A percentile compares a stretch with the other conserved stretches of the same genome.
These are phyloP conservation scores for Sula dactylatra DNA, from an alignment of 2,113 vertebrate species.

Conservation along the genomic window DNA sequence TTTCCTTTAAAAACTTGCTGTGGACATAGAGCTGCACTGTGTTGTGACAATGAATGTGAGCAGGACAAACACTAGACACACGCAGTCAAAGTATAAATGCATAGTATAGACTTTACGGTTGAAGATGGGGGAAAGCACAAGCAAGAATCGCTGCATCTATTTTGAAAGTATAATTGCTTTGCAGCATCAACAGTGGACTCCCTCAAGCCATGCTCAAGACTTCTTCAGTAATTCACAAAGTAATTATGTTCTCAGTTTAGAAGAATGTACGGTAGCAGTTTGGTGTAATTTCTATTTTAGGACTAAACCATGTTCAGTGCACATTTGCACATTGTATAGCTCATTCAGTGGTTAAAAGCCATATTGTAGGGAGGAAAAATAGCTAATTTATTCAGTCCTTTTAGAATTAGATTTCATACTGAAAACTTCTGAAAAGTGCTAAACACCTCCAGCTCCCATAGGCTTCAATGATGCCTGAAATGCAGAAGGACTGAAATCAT, in stretches of 20 bases:
- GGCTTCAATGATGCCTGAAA: background rate
- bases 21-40: background rate
- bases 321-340: background rate
- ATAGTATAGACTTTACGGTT: background rate
- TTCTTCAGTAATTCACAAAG: background rate
- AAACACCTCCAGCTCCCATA: background rate
- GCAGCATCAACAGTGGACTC: background rate
- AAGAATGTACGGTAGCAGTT: background rate
- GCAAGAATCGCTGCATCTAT: background rate
- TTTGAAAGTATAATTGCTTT: background rate
- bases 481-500: background rate
- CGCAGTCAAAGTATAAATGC: rapidly evolving
- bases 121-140: background rate
- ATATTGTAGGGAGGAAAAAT: background rate
- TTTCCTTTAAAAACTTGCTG: background rate
- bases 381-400: background rate
- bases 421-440: background rate
- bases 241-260: background rate
- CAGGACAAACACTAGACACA: background rate
- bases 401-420: background rate
- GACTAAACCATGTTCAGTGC: background rate
- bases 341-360: background rate
- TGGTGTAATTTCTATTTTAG: background rate
- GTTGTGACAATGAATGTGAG: background rate
- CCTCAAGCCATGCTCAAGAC: background rate